A percentile compares a stretch with the other conserved stretches of the same genome.
These are phyloP conservation scores for Botia kubotai DNA, from an alignment of 2,797 vertebrate species.

Conservation along the genomic window DNA sequence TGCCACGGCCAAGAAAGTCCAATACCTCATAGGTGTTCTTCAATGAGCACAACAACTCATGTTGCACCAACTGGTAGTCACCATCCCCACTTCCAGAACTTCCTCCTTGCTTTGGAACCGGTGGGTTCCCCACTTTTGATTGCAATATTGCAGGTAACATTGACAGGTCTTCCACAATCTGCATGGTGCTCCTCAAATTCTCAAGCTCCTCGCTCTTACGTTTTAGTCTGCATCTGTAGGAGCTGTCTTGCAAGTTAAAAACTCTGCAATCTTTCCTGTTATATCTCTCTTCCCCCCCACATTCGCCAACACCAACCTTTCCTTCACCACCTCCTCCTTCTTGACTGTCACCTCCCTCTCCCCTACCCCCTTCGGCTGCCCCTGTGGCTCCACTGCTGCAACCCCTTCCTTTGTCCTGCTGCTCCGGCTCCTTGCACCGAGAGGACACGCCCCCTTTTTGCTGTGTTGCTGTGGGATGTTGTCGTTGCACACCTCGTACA, in stretches of 20 bases:
- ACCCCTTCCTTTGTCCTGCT: conserved; percentile 47
- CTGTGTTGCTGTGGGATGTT: conserved; percentile 68
- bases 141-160: conserved; percentile 98
- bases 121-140: conserved; percentile 87
- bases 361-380: conserved; percentile 72
- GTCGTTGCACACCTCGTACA: conserved; percentile 88
- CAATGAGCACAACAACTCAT: conserved; percentile 96
- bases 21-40: conserved; percentile 99
- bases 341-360: conserved; percentile 79
- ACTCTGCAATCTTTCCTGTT: conserved; percentile 77
- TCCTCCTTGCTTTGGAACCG: conserved; percentile 84
- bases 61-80: conserved; percentile 97
- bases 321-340: conserved; percentile 66
- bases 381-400: conserved; percentile 70
- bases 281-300: conserved; percentile 61
- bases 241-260: conserved; percentile 84
- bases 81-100: conserved; percentile 86
- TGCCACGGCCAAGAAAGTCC: conserved; percentile 97
- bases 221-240: conserved; percentile 97
- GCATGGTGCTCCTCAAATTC: conserved; percentile 89
- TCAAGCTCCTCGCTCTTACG: conserved; percentile 98
- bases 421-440: conserved; percentile 69
- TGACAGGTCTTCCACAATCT: conserved; percentile 98
- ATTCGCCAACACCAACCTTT: conserved; percentile 58
- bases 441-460: conserved; percentile 69